These are phyloP conservation scores for Charadrius vociferus DNA, from an alignment of 2,113 vertebrate genomes.

Conservation along the genomic window DNA sequence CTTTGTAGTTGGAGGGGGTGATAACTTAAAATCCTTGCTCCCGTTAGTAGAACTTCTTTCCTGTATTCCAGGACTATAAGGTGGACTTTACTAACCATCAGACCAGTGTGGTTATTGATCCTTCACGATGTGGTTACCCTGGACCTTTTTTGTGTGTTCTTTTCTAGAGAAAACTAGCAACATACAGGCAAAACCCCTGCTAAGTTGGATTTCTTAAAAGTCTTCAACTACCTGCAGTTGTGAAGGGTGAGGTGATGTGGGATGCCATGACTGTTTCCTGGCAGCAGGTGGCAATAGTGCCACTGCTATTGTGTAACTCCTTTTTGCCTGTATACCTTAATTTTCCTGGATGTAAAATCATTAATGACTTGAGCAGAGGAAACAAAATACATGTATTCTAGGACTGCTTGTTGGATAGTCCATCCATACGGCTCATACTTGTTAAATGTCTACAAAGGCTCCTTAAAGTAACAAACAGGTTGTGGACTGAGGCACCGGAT, in stretches of 20 bases:
- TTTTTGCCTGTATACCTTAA: not conserved
- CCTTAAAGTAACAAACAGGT: not conserved
- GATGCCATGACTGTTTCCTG: not conserved
- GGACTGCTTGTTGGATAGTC: not conserved
- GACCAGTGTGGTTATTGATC: not conserved
- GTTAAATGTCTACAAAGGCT: not conserved
- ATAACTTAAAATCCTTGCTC: not conserved
- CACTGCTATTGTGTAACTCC: not conserved
- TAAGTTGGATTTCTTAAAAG: not conserved
- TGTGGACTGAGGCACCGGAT: not conserved
- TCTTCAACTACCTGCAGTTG: not conserved
- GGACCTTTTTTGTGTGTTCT: not conserved
- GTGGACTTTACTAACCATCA: not conserved
- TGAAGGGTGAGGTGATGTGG: accelerated
- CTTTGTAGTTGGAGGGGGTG: not conserved
- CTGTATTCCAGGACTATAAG: not conserved
- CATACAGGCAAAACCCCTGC: not conserved
- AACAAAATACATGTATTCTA: not conserved
- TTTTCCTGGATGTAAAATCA: conserved; percentile 17
- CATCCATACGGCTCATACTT: not conserved
- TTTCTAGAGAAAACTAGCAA: not conserved
- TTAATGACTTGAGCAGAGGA: conserved; percentile 23
- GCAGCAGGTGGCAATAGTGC: conserved; percentile 53
- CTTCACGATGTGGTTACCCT: not conserved
- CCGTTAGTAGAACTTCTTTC: not conserved